Evolutionary conservation across 2,113 vertebrate genomes (phyloP), one percentile per base, ranked within the genome.

Genomic region (Lota lota): DNA sequence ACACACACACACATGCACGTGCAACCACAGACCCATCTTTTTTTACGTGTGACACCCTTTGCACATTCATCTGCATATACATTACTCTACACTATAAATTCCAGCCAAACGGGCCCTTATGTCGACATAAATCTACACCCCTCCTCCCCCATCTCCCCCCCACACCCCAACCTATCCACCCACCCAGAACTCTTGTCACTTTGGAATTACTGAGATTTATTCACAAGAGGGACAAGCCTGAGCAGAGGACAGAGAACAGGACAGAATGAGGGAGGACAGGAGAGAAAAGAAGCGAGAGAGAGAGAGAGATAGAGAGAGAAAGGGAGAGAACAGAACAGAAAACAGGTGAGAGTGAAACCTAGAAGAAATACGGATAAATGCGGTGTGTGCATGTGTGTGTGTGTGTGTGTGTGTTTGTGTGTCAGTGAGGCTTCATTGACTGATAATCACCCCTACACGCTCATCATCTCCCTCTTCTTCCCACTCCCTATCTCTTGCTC

Each of bases 151-250:
- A 16, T 14, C 53, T 16, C 36, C 1, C 36, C 5, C 36, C 36
- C 36, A 6, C 36, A 10, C 7, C 36, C 36, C 36, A 40, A 40
- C 36, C 36, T 40, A 40, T 40, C 36, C 36, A 40, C 36, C 36
- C 36, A 40, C 36, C 36, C 36, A 40, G 36, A 40, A 40, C 36
- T 40, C 36, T 92, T 94, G 94, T 93, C 94, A 89, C 88, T 93
- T 93, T 90, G 74, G 88, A 94, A 94, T 94, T 93, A 93, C 89
- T 92, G 86, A 93, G 93, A 95, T 94, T 93, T 94, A 94, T 95
- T 94, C 94, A 88, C 89, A n/a, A 93, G 91, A 93, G 92, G 93
- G 94, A 91, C 85, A 79, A 71, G 66, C 69, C 71, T 82, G 75
- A 84, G 78, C 73, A 77, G 68, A 75, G 76, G 81, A 18, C 33